Evolutionary conservation across 2,888 invertebrate species (phyloP).

Genomic region (Operophtera brumata): DNA sequence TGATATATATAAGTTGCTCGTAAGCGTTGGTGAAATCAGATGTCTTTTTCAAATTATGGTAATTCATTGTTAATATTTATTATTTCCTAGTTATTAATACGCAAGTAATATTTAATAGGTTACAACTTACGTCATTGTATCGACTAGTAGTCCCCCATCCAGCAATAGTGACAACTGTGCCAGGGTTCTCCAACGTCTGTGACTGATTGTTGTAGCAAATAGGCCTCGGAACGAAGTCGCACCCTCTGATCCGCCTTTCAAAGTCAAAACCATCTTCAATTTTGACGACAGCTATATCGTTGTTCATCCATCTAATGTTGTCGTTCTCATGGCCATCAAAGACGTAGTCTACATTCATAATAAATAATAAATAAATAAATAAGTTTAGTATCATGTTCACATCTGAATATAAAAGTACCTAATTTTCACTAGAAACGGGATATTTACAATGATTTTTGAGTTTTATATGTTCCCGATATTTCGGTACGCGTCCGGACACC

Average conservation of each 20-base stretch:
- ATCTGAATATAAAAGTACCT: too few relatives aligned
- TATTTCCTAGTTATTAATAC: too few relatives aligned
- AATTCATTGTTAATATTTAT: too few relatives aligned
- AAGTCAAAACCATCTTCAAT: slow-evolving; percentile 69
- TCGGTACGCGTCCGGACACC: too few relatives aligned
- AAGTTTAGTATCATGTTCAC: background rate
- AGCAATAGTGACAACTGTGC: slow-evolving; percentile 53
- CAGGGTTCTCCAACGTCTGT: slow-evolving; percentile 61
- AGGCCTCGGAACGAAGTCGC: slow-evolving; percentile 65
- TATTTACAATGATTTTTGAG: too few relatives aligned
- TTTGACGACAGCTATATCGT: slow-evolving; percentile 69
- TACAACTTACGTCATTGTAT: slow-evolving; percentile 60
- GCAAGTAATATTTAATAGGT: too few relatives aligned
- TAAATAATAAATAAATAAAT: too few relatives aligned
- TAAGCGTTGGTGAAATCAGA: too few relatives aligned
- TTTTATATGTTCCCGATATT: too few relatives aligned
- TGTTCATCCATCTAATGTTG: slow-evolving; percentile 73
- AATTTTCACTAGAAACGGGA: too few relatives aligned
- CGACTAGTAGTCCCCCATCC: slow-evolving; percentile 66
- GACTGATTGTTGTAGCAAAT: slow-evolving; percentile 68
- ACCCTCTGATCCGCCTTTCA: slow-evolving; percentile 57
- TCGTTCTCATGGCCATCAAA: slow-evolving; percentile 72
- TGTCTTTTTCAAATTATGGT: too few relatives aligned
- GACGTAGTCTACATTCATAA: slow-evolving; percentile 57
- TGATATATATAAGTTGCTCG: too few relatives aligned